These are phyloP conservation scores for Euproctis similis DNA, from an alignment of 2,888 invertebrate species.

Conservation along the genomic window DNA sequence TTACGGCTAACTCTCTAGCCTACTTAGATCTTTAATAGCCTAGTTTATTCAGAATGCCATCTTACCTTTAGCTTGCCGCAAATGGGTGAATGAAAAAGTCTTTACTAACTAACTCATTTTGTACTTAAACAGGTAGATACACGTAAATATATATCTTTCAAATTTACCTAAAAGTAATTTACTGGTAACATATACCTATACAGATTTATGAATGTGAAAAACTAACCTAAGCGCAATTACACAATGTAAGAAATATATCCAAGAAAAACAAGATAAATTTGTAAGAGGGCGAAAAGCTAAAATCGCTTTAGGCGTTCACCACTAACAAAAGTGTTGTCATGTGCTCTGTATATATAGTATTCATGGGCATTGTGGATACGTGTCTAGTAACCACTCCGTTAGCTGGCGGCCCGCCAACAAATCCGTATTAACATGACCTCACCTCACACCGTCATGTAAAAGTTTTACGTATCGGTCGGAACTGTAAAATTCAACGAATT, in stretches of 20 bases:
- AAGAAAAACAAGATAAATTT: conserved; percentile 14
- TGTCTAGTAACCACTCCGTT: conserved; percentile 23
- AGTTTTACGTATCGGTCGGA: conserved; percentile 4
- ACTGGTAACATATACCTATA: too few species aligned
- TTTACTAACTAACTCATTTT: too few species aligned
- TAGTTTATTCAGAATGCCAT: too few species aligned
- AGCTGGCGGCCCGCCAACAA: conserved; percentile 55
- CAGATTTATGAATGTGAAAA: not conserved
- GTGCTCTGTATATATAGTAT: conserved; percentile 18
- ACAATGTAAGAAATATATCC: not conserved
- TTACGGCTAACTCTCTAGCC: too few species aligned
- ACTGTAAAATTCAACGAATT: conserved; percentile 6
- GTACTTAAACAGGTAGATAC: too few species aligned
- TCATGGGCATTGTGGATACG: conserved; percentile 16
- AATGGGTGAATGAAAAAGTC: too few species aligned
- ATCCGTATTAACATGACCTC: conserved; percentile 34
- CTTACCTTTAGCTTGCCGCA: too few species aligned
- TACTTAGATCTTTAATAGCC: too few species aligned
- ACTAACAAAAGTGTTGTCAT: conserved; percentile 22
- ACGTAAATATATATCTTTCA: too few species aligned
- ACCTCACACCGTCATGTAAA: conserved; percentile 34
- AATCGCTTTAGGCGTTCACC: conserved; percentile 13
- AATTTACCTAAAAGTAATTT: too few species aligned
- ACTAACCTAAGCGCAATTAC: not conserved
- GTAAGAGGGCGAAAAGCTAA: conserved; percentile 11